Base-by-base conservation (phyloP, 2,113 vertebrate species). In the Psettodes erumei region DNA sequence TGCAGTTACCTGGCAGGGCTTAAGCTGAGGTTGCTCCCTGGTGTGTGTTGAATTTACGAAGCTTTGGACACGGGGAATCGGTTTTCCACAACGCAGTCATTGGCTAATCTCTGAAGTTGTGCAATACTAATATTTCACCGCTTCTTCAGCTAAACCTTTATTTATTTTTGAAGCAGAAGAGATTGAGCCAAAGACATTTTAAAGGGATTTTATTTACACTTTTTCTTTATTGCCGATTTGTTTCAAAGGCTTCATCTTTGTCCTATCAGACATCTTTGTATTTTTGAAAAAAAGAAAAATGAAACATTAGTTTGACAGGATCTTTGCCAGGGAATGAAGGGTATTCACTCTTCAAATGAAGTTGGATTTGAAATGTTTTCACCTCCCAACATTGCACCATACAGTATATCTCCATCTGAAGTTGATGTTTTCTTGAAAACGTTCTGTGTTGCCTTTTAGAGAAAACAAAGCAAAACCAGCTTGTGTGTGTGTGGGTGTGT, bases 11-110 rank as follows among this genome's bases (percentile, higher is more conserved):
- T 67, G 77, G 84, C 86, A 56, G 80, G 84, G 79, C 86, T 67
- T 35, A 81, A 80, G 87, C 77, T 81, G 63, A 87, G 84, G 89
- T 91, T 92, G 89, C 90, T 93, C 89, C 93, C 86, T 77, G 37
- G 23, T 70, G 65, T 69, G 81, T 67, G 55, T 47, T 54, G 6
- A 59, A 68, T 51, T 70, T 30, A 12, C 28, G 16, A 73, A 48
- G 28, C 51, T 60, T 56, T 15, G 32, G 67, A 71, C 42, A 0
- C 30, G 37, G 42, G 51, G 40, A 48, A 56, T 38, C n/a, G 1
- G 15, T 33, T 71, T 67, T 40, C 58, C 63, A 61, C 70, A 47
- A 58, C 76, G 27, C 40, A 64, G 67, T 86, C 50, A 3, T 60
- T 83, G 88, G 84, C 86, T 89, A 64, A 79, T 89, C 84, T 91